phyloP scores from a whole-genome alignment of 2,888 invertebrate species.

The Hirtodrosophila histrioides region DNA sequence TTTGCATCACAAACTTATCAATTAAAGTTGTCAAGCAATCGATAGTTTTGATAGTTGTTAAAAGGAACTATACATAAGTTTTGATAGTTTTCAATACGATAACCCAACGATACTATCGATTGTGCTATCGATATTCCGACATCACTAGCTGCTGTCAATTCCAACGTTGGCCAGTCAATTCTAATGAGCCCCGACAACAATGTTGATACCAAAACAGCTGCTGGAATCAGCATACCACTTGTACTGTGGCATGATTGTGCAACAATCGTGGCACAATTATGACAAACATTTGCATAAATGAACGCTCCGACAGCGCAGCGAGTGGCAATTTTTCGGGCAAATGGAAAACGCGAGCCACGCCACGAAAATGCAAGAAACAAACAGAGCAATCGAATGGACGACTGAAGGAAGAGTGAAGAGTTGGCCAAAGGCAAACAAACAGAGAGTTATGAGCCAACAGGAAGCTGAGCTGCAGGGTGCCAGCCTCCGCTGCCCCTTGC shows the following conservation, averaged over 20 bases:
- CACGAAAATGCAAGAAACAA: conserved; percentile 26
- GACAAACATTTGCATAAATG: conserved; percentile 66
- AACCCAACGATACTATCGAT: too few relatives aligned
- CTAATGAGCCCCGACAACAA: conserved; percentile 52
- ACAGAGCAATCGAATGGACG: conserved; percentile 16
- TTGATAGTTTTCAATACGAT: too few relatives aligned
- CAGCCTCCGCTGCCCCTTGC: neutral
- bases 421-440: conserved; percentile 31
- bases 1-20: too few relatives aligned
- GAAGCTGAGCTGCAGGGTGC: conserved; percentile 56
- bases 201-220: conserved; percentile 42
- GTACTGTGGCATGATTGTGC: conserved; percentile 69
- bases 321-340: conserved; percentile 65
- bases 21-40: too few relatives aligned
- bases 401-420: conserved; percentile 29
- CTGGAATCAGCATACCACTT: conserved; percentile 56
- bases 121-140: too few relatives aligned
- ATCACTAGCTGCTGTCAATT: too few relatives aligned
- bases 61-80: too few relatives aligned
- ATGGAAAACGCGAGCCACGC: conserved; percentile 19
- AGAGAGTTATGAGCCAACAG: conserved; percentile 50
- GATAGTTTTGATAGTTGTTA: too few relatives aligned
- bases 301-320: conserved; percentile 49
- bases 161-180: conserved; percentile 11
- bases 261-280: conserved; percentile 75